Evolutionary conservation across 1,140 invertebrate species (phyloP), one percentile per base, ranked within the genome.

Genomic region (Heliconius hermathena): DNA sequence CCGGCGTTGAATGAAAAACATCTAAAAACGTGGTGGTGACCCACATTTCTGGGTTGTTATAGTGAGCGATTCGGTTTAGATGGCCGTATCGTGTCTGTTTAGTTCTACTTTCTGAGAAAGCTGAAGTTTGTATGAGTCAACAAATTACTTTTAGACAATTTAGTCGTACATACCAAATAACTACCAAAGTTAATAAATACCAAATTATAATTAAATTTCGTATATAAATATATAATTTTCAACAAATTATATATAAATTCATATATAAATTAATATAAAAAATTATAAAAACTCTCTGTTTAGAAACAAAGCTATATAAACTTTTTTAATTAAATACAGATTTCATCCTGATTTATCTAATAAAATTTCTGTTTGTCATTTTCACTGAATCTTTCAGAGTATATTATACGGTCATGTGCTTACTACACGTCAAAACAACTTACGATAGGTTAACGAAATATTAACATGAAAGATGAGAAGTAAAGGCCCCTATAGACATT

Each of bases 401-500:
- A 5, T 29, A 66, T 26, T 26, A 29, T 22, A 13, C 22, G 52
- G 52, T 54, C 52, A 22, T 29, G 60, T 66, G 26, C 22, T 26
- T 29, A 66, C 60, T 66, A 13, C 60, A 73, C 22, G 49, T 73
- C 38, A 73, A 73, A 73, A 73, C 41, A 22, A 29, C 72, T 73
- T 26, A 46, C 26, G 16, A 49, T 73, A 73, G 6, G 38, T 41
- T 73, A 29, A 73, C 72, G n/a, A 46, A 73, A 73, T 29, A 73
- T 38, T 49, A 73, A 46, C n/a, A 22, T 9, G n/a, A 73, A 49
- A 49, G 33, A 3, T 73, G 20, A 41, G 18, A 46, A 8, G 3
- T 66, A 66, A 66, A 66, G 60, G 60, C 26, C 26, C 1, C 9
- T 66, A 29, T 29, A 57, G n/a, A 57, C n/a, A 11, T 57, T 57